A percentile compares a stretch with the other conserved stretches of the same genome.
Evolutionary conservation across 2,113 vertebrate species (phyloP).

Genomic region (Colius striatus): DNA sequence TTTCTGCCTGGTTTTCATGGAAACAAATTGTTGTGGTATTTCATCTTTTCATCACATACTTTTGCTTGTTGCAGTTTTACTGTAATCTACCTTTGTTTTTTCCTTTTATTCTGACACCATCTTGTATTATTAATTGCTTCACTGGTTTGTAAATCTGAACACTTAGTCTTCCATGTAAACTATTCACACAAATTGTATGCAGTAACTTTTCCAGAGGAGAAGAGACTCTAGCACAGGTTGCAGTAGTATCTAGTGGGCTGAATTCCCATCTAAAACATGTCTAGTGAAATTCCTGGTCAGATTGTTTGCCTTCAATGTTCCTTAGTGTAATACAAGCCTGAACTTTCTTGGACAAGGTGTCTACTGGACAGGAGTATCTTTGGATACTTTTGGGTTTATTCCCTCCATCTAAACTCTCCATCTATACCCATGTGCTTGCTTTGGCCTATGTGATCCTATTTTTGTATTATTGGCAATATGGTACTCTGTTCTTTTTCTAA

Average conservation of each 20-base stretch:
- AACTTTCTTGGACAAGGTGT: not conserved
- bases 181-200: not conserved
- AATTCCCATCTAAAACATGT: not conserved
- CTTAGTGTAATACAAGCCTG: not conserved
- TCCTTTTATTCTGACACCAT: not conserved
- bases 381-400: not conserved
- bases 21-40: not conserved
- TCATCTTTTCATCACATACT: not conserved
- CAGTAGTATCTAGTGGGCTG: not conserved
- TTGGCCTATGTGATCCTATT: not conserved
- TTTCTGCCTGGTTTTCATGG: not conserved
- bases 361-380: not conserved
- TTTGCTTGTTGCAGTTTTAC: not conserved
- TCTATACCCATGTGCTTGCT: not conserved
- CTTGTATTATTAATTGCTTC: not conserved
- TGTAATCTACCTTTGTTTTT: not conserved
- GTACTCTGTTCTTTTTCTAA: not conserved
- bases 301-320: not conserved
- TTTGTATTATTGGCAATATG: not conserved
- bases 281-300: not conserved
- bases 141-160: not conserved
- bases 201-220: not conserved
- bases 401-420: not conserved
- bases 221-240: not conserved
- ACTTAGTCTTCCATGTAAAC: not conserved